Evolutionary conservation across 2,797 vertebrate genomes (phyloP), one percentile per base, ranked within the genome.

Genomic region (Tiaroga cobitis): DNA sequence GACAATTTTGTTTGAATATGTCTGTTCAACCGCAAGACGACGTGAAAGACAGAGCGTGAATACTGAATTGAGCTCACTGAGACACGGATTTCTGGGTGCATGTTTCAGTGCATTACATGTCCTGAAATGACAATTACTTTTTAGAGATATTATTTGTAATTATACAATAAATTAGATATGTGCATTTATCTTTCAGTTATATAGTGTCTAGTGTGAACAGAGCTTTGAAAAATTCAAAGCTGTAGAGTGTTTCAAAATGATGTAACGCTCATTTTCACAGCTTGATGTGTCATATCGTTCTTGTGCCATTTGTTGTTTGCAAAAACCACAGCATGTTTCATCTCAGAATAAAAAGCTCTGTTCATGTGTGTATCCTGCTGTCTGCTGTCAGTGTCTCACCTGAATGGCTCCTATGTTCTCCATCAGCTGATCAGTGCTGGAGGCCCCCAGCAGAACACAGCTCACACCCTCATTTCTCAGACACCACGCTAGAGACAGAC

Each of bases 351-450:
- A 76, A 56, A 74, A 51, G 26, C 72, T 74, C 6, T 75, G 39
- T 72, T 72, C 13, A 46, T 21, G 2, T 26, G 21, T 34, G 18
- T 24, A 34, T 80, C 24, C 39, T 67, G 18, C 26, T 29, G 32
- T 7, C 61, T 34, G 18, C 18, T 21, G 32, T 4, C 7, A 68
- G 19, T 26, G 70, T n/a, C 83, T 91, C 86, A 98, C 97, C 97
- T 98, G 97, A 92, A 99, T 97, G 32, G 97, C 97, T 88, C 95
- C 96, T 0, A 99, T 97, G 80, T 99, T 98, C 92, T 99, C 97
- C 94, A 96, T 92, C 72, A 99, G 95, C 91, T 99, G 97, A 43
- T 98, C 97, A 0, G 95, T 90, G 0, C 93, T 97, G 88, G 97
- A 98, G 7, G 97, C 96, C 0, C 97, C 97, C 87, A 99, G 91